These are phyloP conservation scores for Caenorhabditis zanzibari DNA, from an alignment of 2,888 invertebrate species.

Conservation along the genomic window DNA sequence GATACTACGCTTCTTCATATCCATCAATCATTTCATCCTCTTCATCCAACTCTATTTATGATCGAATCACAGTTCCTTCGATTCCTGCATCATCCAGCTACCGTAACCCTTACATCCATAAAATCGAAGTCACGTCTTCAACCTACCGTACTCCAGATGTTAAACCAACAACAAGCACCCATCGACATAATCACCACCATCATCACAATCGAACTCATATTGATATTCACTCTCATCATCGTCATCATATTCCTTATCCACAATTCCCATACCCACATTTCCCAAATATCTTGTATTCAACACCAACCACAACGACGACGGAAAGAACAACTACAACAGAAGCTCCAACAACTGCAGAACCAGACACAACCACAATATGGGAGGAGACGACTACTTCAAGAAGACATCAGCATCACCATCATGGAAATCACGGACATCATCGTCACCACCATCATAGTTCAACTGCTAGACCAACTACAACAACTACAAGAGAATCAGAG, in stretches of 20 bases:
- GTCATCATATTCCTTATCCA: conserved; percentile 45
- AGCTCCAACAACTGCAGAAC: not conserved
- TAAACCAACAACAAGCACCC: conserved; percentile 13
- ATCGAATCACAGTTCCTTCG: conserved; percentile 49
- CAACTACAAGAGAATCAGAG: conserved; percentile 54
- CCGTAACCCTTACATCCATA: conserved; percentile 48
- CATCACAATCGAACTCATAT: conserved; percentile 59
- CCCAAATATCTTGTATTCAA: conserved; percentile 30
- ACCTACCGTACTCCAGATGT: conserved; percentile 47
- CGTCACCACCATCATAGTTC: conserved; percentile 49
- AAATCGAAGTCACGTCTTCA: conserved; percentile 47
- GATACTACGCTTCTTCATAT: conserved; percentile 21
- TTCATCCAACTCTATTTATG: conserved; percentile 38
- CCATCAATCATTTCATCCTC: conserved; percentile 16
- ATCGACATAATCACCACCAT: conserved; percentile 53
- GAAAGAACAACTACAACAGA: conserved; percentile 41
- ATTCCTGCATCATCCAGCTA: conserved; percentile 39
- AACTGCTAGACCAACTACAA: conserved; percentile 34
- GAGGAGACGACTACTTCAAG: conserved; percentile 18
- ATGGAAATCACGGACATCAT: conserved; percentile 48
- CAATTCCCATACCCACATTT: conserved; percentile 54
- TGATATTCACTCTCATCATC: conserved; percentile 52
- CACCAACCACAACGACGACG: not conserved
- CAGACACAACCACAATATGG: conserved; percentile 1
- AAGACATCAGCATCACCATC: conserved; percentile 27